Evolutionary conservation across 35 echinoderm and acorn worm species (phyloP).

Genomic region (Heliocidaris erythrogramma): DNA sequence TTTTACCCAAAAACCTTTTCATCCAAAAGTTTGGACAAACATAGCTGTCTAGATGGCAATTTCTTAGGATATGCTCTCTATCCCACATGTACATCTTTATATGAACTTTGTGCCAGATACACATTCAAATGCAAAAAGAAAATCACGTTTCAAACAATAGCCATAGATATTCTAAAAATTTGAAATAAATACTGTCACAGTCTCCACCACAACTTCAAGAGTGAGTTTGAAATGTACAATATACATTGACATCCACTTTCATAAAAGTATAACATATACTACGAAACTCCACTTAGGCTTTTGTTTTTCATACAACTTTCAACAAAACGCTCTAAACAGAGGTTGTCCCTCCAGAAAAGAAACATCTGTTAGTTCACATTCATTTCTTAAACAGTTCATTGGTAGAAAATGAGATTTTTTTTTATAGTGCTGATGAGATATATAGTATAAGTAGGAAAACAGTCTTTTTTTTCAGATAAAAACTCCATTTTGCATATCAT

Average conservation of each 20-base stretch:
- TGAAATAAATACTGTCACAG: not conserved
- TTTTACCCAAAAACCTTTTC: not conserved
- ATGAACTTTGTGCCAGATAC: slow-evolving; percentile 16
- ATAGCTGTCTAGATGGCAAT: not conserved
- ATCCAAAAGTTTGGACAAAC: not conserved
- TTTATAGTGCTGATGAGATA: slow-evolving; percentile 31
- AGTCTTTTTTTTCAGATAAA: slow-evolving; percentile 42
- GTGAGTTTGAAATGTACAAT: not conserved
- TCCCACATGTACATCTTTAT: not conserved
- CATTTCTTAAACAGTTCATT: slow-evolving; percentile 15
- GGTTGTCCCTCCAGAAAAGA: not conserved
- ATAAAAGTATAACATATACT: not conserved
- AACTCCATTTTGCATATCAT: slow-evolving; percentile 45
- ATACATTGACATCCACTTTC: not conserved
- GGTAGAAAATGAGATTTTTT: slow-evolving; percentile 31
- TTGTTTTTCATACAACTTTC: not conserved
- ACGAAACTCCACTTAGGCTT: slow-evolving; percentile 3
- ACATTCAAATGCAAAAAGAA: not conserved
- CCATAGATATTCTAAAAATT: not conserved
- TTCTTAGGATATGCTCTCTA: not conserved
- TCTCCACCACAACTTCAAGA: not conserved
- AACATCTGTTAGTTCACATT: not conserved
- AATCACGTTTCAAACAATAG: not conserved
- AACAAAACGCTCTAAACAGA: not conserved
- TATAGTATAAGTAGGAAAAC: slow-evolving; percentile 45